These are phyloP conservation scores for Eueides isabella DNA, from an alignment of 1,140 invertebrate genomes.

Conservation along the genomic window DNA sequence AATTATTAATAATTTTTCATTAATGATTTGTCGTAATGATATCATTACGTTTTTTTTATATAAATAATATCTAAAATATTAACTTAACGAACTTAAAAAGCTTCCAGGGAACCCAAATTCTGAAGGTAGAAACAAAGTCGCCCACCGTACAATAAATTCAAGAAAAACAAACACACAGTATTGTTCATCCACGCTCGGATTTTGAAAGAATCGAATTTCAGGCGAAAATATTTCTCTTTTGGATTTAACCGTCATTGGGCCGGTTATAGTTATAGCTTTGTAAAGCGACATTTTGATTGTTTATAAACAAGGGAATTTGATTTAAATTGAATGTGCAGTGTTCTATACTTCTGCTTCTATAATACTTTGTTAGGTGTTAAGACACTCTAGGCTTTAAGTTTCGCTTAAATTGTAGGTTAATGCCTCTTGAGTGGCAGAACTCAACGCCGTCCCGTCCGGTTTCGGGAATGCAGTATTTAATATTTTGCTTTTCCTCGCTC, in stretches of 20 bases:
- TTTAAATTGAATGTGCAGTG: too few species aligned
- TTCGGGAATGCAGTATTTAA: not conserved
- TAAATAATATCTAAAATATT: too few species aligned
- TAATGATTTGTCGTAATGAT: too few species aligned
- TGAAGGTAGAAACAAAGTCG: not conserved
- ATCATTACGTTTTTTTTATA: too few species aligned
- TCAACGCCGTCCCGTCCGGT: too few species aligned
- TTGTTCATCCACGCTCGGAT: constrained; percentile 35
- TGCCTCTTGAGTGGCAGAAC: too few species aligned
- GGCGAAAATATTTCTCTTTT: constrained; percentile 15
- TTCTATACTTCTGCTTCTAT: too few species aligned
- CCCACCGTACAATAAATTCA: constrained; percentile 30
- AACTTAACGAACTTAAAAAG: not conserved
- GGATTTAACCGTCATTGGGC: constrained; percentile 10
- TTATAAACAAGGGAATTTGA: not conserved
- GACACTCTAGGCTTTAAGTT: too few species aligned
- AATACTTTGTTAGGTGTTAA: too few species aligned
- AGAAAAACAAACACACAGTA: constrained; percentile 33
- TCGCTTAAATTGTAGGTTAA: too few species aligned
- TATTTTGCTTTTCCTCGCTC: too few species aligned
- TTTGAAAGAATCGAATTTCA: constrained; percentile 29
- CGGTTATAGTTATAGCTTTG: not conserved
- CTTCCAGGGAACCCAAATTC: not conserved
- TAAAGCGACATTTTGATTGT: not conserved
- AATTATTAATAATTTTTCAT: too few species aligned